Percentiles rank a stretch among this genome's conserved stretches.
phyloP scores from a whole-genome alignment of 2,888 invertebrate species.

The Dorcus parallelipipedus region DNA sequence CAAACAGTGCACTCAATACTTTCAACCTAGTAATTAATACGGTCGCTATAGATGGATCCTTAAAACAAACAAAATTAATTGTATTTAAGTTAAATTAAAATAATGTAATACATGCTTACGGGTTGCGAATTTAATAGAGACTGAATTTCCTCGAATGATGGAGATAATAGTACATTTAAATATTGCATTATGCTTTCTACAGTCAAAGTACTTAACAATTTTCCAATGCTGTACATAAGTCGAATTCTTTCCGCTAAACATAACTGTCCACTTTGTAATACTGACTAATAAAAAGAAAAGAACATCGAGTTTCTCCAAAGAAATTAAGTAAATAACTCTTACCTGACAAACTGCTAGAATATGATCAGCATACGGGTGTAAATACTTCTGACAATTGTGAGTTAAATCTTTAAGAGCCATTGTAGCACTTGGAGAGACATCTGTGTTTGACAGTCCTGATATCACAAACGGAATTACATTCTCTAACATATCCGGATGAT shows the following conservation, averaged over 20 bases:
- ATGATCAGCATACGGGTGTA: constrained; percentile 73
- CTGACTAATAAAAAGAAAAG: constrained; percentile 43
- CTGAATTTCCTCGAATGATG: constrained; percentile 62
- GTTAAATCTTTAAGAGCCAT: constrained; percentile 87
- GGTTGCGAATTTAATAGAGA: constrained; percentile 51
- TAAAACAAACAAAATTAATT: constrained; percentile 22
- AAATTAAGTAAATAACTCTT: constrained; percentile 9
- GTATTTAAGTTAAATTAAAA: neutral
- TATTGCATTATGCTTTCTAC: constrained; percentile 63
- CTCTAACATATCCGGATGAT: constrained; percentile 64
- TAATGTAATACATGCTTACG: constrained; percentile 40
- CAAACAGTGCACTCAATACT: constrained; percentile 62
- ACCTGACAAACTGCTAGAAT: constrained; percentile 70
- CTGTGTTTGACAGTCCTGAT: constrained; percentile 61
- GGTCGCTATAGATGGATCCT: constrained; percentile 53
- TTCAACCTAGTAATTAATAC: constrained; percentile 62
- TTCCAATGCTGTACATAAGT: constrained; percentile 74
- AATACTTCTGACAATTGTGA: constrained; percentile 71
- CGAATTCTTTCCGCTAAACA: constrained; percentile 68
- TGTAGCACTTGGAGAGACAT: constrained; percentile 76
- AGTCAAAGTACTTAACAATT: constrained; percentile 66
- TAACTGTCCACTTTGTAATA: constrained; percentile 55
- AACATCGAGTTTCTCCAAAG: neutral
- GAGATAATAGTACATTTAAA: constrained; percentile 66
- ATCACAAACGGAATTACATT: constrained; percentile 67